Conservation (phyloP, 2,113 vertebrate genomes). For the Callipepla squamata region DNA sequence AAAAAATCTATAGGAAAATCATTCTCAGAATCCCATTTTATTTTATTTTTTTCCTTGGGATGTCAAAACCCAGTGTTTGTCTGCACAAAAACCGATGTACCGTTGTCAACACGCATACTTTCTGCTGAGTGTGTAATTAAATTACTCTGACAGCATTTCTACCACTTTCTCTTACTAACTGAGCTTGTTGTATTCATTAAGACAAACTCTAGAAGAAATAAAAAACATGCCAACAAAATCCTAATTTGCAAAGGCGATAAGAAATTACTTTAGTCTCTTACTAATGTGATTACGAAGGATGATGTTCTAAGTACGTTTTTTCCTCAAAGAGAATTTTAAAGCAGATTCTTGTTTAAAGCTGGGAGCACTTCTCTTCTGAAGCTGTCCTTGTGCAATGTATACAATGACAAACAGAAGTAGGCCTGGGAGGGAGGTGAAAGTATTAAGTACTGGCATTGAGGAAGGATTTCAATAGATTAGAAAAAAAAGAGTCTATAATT, state of each 20-base stretch:
- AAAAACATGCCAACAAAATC: slow-evolving; percentile 50
- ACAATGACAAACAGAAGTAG: slow-evolving; percentile 65
- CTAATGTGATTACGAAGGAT: slow-evolving; percentile 64
- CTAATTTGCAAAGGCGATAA: slow-evolving; percentile 69
- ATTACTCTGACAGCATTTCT: slow-evolving; percentile 44
- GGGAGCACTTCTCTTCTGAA: slow-evolving; percentile 58
- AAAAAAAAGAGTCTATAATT: neutral
- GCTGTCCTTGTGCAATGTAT: slow-evolving; percentile 61
- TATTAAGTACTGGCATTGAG: neutral
- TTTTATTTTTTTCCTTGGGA: neutral
- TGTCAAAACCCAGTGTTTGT: neutral
- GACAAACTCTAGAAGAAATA: slow-evolving; percentile 59
- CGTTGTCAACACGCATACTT: slow-evolving; percentile 37
- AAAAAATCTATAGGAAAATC: neutral
- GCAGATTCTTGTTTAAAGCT: slow-evolving; percentile 62
- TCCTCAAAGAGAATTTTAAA: slow-evolving; percentile 70
- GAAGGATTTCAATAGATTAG: neutral
- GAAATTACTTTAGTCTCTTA: slow-evolving; percentile 54
- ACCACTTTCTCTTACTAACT: slow-evolving; percentile 45
- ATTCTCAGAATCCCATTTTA: neutral
- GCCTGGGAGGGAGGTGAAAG: slow-evolving; percentile 15
- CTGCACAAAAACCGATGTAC: neutral
- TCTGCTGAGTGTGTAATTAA: slow-evolving; percentile 45
- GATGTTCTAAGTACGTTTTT: slow-evolving; percentile 48
- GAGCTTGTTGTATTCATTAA: slow-evolving; percentile 58